phyloP scores from a whole-genome alignment of 2,888 invertebrate species.

The Plutella xylostella region DNA sequence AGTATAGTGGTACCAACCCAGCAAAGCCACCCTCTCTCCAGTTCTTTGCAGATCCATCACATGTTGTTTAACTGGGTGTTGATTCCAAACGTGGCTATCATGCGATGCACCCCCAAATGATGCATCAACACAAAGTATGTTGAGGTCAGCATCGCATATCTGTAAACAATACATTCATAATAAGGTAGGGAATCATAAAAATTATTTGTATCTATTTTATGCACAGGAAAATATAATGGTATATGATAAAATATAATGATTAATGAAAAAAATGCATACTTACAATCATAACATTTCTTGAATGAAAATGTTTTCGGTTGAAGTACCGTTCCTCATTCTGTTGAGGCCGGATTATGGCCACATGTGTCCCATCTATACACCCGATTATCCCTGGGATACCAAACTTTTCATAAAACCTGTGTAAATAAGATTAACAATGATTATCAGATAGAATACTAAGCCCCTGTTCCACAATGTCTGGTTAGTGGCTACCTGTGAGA shows the following conservation, averaged over 20 bases:
- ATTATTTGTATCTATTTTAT: no score
- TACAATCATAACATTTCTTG: neutral
- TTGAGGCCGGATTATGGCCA: neutral
- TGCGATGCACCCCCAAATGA: neutral
- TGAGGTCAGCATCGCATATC: neutral
- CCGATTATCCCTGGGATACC: neutral
- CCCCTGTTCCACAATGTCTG: no score
- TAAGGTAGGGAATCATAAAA: no score
- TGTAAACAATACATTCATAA: neutral
- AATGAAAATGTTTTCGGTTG: neutral
- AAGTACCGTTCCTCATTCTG: neutral
- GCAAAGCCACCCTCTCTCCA: slow-evolving; percentile 14
- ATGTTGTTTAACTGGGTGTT: neutral
- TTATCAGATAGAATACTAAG: no score
- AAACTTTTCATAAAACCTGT: neutral
- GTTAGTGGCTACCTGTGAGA: no score
- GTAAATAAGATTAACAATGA: neutral
- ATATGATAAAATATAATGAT: no score
- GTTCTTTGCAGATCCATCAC: neutral
- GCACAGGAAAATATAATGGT: neutral
- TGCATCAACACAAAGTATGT: neutral
- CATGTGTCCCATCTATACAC: neutral
- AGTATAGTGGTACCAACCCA: slow-evolving; percentile 12
- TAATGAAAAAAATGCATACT: neutral
- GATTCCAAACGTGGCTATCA: neutral